Evolutionary conservation across 2,113 vertebrate genomes (phyloP).

Genomic region (Athene cunicularia): DNA sequence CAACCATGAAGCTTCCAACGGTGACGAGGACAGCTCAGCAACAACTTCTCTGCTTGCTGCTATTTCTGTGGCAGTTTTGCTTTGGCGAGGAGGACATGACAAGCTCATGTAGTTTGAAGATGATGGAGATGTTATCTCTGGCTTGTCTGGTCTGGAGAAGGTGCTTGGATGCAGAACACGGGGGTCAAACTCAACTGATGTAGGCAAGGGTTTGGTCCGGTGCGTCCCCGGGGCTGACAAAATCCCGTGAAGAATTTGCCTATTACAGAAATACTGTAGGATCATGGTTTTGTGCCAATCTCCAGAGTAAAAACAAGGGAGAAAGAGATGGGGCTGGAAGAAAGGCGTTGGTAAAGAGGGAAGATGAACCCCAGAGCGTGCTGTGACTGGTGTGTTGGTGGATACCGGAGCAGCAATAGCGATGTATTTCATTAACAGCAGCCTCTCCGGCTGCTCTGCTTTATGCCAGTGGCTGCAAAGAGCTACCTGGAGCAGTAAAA

Average conservation of each 20-base stretch:
- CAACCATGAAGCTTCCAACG: rapidly evolving
- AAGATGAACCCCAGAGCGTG: neutral
- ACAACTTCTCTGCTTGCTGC: neutral
- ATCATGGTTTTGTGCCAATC: neutral
- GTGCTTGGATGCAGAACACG: neutral
- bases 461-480: neutral
- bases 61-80: neutral
- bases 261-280: neutral
- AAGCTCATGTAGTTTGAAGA: neutral
- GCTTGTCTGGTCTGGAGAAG: neutral
- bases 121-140: neutral
- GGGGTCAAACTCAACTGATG: neutral
- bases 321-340: neutral
- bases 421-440: neutral
- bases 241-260: neutral
- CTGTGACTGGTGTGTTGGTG: rapidly evolving
- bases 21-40: neutral
- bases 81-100: neutral
- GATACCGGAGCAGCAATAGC: neutral
- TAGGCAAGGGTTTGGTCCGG: neutral
- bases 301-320: neutral
- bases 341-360: neutral
- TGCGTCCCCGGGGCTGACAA: neutral
- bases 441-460: neutral
- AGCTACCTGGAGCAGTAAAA: neutral